Percentiles rank a stretch among this genome's conserved stretches.
Evolutionary conservation across 2,113 vertebrate genomes (phyloP).

Genomic region (Anguilla rostrata): DNA sequence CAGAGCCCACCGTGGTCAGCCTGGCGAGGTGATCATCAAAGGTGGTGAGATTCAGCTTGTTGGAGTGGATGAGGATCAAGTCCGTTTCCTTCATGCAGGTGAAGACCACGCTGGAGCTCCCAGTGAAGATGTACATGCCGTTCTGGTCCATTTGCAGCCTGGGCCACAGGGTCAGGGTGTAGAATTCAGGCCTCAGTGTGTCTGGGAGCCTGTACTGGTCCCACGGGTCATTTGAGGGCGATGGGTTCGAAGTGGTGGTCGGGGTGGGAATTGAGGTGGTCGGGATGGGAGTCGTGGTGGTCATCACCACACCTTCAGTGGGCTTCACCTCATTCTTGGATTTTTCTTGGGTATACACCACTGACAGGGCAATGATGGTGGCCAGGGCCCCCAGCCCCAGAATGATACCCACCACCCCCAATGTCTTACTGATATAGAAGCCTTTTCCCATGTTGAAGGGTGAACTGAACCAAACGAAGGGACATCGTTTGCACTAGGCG

Average conservation of each 20-base stretch:
- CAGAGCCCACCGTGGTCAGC: fast-evolving
- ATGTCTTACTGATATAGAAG: conserved; percentile 80
- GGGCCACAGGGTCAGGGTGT: conserved; percentile 75
- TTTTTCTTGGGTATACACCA: conserved; percentile 85
- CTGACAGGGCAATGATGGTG: conserved; percentile 84
- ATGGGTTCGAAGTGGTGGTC: conserved; percentile 15
- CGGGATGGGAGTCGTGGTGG: background rate
- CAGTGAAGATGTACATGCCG: conserved; percentile 74
- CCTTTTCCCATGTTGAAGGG: conserved; percentile 80
- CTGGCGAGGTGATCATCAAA: background rate
- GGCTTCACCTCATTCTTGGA: conserved; percentile 56
- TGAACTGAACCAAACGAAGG: conserved; percentile 12
- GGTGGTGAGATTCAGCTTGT: conserved; percentile 77
- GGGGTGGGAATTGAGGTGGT: background rate
- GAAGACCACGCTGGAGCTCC: conserved; percentile 76
- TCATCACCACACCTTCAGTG: conserved; percentile 1
- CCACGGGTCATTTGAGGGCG: conserved; percentile 62
- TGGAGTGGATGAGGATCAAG: conserved; percentile 88
- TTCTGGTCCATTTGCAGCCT: conserved; percentile 45
- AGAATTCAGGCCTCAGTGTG: conserved; percentile 62
- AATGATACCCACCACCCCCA: conserved; percentile 68
- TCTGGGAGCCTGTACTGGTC: conserved; percentile 69
- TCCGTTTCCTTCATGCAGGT: conserved; percentile 62
- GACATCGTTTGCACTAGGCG: background rate
- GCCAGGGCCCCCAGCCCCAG: conserved; percentile 69